Conservation (phyloP, 1,140 invertebrate species). For the Mycetomoellerius zeteki region DNA sequence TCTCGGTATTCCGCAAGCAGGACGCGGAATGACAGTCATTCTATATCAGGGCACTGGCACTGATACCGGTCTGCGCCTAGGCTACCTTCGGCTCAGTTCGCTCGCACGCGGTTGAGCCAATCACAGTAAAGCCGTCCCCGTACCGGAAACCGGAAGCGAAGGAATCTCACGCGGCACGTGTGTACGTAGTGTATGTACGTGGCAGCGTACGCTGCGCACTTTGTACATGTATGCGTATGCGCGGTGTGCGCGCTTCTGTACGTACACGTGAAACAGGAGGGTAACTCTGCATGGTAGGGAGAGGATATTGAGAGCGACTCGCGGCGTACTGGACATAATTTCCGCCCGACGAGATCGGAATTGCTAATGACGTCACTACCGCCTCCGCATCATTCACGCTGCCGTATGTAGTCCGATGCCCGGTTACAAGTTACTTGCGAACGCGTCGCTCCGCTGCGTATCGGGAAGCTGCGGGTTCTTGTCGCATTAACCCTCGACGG, state of each 20-base stretch:
- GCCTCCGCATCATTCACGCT: slow-evolving; percentile 85
- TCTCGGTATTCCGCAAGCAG: slow-evolving; percentile 51
- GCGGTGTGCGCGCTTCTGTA: slow-evolving; percentile 24
- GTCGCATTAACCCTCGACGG: slow-evolving; percentile 60
- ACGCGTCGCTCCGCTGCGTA: slow-evolving; percentile 44
- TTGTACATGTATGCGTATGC: slow-evolving; percentile 42
- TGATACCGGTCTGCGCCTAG: slow-evolving; percentile 72
- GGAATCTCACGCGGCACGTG: slow-evolving; percentile 82
- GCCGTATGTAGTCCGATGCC: slow-evolving; percentile 53
- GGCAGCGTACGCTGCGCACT: slow-evolving; percentile 23
- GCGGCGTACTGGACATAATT: slow-evolving; percentile 87
- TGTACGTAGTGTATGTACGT: no score
- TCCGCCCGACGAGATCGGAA: slow-evolving; percentile 88
- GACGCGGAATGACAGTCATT: slow-evolving; percentile 71
- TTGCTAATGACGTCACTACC: slow-evolving; percentile 87
- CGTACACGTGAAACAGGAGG: slow-evolving; percentile 45
- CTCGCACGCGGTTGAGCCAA: slow-evolving; percentile 76
- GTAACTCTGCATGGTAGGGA: slow-evolving; percentile 46
- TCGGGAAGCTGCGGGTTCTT: slow-evolving; percentile 63
- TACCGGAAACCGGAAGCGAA: slow-evolving; percentile 86
- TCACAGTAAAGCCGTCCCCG: slow-evolving; percentile 81
- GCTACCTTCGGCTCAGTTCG: slow-evolving; percentile 71
- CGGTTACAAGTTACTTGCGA: slow-evolving; percentile 76
- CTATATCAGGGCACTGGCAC: slow-evolving; percentile 73
- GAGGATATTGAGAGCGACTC: slow-evolving; percentile 87